A percentile compares a stretch with the other conserved stretches of the same genome.
Conservation (phyloP, 2,113 vertebrate species). For the Heterochromis multidens region DNA sequence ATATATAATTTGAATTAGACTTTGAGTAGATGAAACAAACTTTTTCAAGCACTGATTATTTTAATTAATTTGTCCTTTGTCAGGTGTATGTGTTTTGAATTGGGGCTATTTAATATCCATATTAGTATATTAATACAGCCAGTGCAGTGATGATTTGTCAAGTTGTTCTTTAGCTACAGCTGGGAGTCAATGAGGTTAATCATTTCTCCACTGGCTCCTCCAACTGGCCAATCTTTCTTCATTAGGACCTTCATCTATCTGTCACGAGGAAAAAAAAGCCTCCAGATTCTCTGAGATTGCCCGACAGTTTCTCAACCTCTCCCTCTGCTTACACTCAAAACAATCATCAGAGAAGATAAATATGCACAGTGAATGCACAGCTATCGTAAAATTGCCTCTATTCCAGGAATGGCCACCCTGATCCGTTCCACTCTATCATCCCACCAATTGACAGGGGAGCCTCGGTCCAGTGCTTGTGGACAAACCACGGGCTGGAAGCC, state of each 20-base stretch:
- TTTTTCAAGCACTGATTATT: neutral
- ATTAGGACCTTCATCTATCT: constrained; percentile 32
- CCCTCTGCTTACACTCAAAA: constrained; percentile 45
- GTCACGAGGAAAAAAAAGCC: constrained; percentile 25
- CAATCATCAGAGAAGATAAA: constrained; percentile 61
- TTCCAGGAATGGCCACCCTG: constrained; percentile 59
- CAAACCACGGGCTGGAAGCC: neutral
- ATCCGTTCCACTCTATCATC: constrained; percentile 52
- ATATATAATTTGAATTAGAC: too few species aligned
- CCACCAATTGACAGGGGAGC: constrained; percentile 39
- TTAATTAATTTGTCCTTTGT: neutral
- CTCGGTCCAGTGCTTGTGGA: neutral
- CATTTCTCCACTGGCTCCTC: constrained; percentile 41
- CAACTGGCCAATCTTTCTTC: constrained; percentile 35
- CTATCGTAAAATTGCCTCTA: constrained; percentile 36
- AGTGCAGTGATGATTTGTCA: constrained; percentile 66
- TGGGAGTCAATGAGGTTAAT: constrained; percentile 58
- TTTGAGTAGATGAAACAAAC: neutral
- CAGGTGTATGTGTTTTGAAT: constrained; percentile 1
- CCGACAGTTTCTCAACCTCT: constrained; percentile 48
- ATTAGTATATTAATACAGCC: constrained; percentile 30
- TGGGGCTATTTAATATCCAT: constrained; percentile 10
- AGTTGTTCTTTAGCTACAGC: constrained; percentile 53
- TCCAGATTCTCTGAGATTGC: constrained; percentile 26
- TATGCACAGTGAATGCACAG: constrained; percentile 29